Percentiles rank a stretch among this genome's conserved stretches.
Evolutionary conservation across 2,797 vertebrate genomes (phyloP).

Genomic region (Poliocrania exsul): DNA sequence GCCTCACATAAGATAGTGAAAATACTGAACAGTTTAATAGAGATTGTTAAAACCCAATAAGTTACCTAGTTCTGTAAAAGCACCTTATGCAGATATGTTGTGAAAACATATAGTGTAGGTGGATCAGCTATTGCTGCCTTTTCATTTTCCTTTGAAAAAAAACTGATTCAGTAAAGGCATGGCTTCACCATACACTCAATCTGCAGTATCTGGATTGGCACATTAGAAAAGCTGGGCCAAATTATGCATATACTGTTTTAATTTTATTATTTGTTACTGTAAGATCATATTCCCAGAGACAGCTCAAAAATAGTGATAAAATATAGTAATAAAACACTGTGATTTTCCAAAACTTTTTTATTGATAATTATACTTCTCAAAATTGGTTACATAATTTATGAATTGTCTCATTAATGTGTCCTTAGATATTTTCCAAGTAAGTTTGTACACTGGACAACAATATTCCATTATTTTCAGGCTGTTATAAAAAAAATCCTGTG

Average conservation of each 20-base stretch:
- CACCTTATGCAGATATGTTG: background rate
- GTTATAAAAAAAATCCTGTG: background rate
- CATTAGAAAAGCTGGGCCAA: background rate
- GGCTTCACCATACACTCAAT: background rate
- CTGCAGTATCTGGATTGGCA: background rate
- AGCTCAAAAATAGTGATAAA: background rate
- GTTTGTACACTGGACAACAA: background rate
- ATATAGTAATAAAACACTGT: background rate
- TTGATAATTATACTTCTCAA: background rate
- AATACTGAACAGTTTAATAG: slow-evolving; percentile 2
- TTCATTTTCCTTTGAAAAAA: background rate
- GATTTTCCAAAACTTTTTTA: background rate
- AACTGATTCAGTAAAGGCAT: background rate
- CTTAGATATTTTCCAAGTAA: background rate
- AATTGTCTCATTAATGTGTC: background rate
- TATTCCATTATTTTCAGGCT: background rate
- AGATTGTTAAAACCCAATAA: background rate
- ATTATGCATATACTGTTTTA: background rate
- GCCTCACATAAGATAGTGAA: background rate
- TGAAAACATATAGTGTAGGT: background rate
- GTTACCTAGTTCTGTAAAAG: background rate
- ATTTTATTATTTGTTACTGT: background rate
- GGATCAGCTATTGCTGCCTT: background rate
- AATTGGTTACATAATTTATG: background rate
- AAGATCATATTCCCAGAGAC: background rate